Evolutionary conservation across 2,113 vertebrate genomes (phyloP), one percentile per base, ranked within the genome.

Genomic region (Myxocyprinus asiaticus): DNA sequence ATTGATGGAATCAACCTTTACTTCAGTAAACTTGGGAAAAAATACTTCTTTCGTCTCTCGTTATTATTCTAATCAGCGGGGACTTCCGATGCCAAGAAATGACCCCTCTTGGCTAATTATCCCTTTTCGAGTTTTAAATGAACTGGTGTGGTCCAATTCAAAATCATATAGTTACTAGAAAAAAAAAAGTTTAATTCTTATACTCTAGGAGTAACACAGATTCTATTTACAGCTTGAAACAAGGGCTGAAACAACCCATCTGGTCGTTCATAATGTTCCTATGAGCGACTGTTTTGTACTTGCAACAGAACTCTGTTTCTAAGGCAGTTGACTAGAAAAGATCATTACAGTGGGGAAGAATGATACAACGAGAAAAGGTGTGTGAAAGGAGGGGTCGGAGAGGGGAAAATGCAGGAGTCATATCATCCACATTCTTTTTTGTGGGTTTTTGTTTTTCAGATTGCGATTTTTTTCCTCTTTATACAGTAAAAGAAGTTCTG

Each of bases 141-240:
- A 92, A 94, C 95, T 93, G 93, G 93, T 88, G 91, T 83, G 88
- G 91, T 88, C 93, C 93, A 94, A 92, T 94, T 94, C 92, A 89
- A 92, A 92, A 92, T 94, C 93, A 94, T 89, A 92, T 92, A 93
- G 90, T 93, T 94, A 92, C 93, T 94, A 94, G 76, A 79, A 76
- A 84, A 33, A n/a, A 33, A 94, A 84, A 94, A 92, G 90, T 93
- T 93, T 92, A 93, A 93, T 94, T 94, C 65, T 94, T 95, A 95
- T 95, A 95, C 94, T 95, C 94, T 94, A 94, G 93, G 92, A 95
- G 94, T 76, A 81, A 95, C 94, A 94, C 92, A 92, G 91, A 94
- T 93, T 92, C 22, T 95, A 95, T 95, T 94, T 95, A 96, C 95
- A 95, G 92, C 91, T 94, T 92, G 92, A 93, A 95, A 33, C 22